These are phyloP conservation scores for Pempheris klunzingeri DNA, from an alignment of 2,797 vertebrate species.

Conservation along the genomic window DNA sequence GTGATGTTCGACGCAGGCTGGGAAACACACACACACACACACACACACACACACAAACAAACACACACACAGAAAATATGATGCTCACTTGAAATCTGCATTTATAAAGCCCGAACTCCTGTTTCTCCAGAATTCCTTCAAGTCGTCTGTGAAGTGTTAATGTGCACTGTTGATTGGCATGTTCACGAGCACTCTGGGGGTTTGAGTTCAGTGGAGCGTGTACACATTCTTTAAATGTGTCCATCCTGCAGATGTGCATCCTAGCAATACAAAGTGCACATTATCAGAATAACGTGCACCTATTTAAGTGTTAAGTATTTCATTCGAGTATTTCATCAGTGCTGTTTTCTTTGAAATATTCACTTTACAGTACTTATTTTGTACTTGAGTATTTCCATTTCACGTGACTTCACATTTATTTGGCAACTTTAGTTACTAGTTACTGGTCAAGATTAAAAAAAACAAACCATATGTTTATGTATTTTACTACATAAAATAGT, in stretches of 20 bases:
- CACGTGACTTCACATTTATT: background rate
- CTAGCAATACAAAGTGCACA: slow-evolving; percentile 15
- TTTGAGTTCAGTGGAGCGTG: slow-evolving; percentile 52
- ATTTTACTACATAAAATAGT: no score
- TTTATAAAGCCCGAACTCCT: slow-evolving; percentile 31
- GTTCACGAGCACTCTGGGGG: slow-evolving; percentile 51
- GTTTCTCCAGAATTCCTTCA: slow-evolving; percentile 30
- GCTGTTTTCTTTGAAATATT: background rate
- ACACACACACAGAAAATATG: background rate
- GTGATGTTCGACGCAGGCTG: slow-evolving; percentile 14
- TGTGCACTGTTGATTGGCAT: slow-evolving; percentile 65
- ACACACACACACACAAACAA: no score
- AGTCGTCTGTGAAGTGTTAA: slow-evolving; percentile 55
- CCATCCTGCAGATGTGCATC: slow-evolving; percentile 63
- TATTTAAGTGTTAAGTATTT: background rate
- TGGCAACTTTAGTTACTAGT: background rate
- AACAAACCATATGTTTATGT: no score
- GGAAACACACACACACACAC: no score
- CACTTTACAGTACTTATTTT: background rate
- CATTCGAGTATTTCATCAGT: background rate
- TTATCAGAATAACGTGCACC: slow-evolving; percentile 20
- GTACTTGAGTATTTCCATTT: background rate
- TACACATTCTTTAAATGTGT: slow-evolving; percentile 47
- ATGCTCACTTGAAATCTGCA: slow-evolving; percentile 38
- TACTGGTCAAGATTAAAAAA: background rate